Evolutionary conservation across 30 jellyfish, hydroid and myxozoan species (phyloP), one percentile per base, ranked within the genome.

Genomic region (Aurelia aurita complex sp. Pacific): DNA sequence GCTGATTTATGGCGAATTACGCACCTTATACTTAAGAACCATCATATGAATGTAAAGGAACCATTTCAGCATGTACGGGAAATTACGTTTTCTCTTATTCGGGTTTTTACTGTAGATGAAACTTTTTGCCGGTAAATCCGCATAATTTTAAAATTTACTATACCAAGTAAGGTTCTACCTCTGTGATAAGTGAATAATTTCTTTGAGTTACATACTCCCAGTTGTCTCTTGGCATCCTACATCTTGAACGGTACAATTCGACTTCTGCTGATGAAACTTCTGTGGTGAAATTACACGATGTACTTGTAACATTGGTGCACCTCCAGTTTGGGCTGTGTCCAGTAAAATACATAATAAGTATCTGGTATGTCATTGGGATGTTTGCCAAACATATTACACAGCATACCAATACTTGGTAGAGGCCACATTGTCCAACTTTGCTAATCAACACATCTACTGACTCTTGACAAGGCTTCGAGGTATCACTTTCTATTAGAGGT

Each of bases 261-360:
- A 36, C 78, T 13, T 80, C 80, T 10, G 96, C 82, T 1, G 91
- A 76, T 51, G 87, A 57, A 10, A 86, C 69, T 18, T 50, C 85
- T 69, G 81, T 85, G 32, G 61, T 77, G 2, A 76, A 1, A 35
- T 68, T 73, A 35, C 89, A 77, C 34, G 67, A 64, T 34, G 79
- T 6, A 62, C 73, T 33, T 46, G 85, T 67, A 10, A 73, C 85
- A 72, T 74, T 80, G 16, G 18, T 64, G 64, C 98, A 91, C 72
- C 67, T 86, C 98, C 98, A 91, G 59, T 80, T 71, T 2, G 98
- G 96, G 55, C 88, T 84, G 67, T 91, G 90, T n/a, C 98, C 98
- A 73, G 90, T 85, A 60, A 76, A 91, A 74, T 91, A 91, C 94
- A 91, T 85, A 29, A 91, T 63, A 75, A 91, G 74, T 17, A 78